A percentile compares a stretch with the other conserved stretches of the same genome.
These are phyloP conservation scores for Xiphophorus birchmanni DNA, from an alignment of 2,797 vertebrate species.

Conservation along the genomic window DNA sequence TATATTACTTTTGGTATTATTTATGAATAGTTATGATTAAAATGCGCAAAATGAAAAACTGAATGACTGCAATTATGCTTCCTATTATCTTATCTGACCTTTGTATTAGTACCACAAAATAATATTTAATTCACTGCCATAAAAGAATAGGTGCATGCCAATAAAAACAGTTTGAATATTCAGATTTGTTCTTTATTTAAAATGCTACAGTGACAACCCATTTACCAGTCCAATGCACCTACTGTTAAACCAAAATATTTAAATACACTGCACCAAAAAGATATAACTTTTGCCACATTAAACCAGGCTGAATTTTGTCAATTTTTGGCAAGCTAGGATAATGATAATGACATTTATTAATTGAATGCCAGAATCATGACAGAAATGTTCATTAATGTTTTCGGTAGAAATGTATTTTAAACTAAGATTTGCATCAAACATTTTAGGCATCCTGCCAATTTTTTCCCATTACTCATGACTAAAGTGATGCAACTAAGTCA, in stretches of 20 bases:
- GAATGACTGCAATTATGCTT: background rate
- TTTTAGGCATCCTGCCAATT: background rate
- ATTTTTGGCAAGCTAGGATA: background rate
- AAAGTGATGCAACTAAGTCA: background rate
- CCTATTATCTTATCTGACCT: background rate
- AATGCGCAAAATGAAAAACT: background rate
- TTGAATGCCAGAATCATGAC: background rate
- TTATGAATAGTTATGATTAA: conserved; percentile 1
- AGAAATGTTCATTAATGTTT: background rate
- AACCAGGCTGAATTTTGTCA: background rate
- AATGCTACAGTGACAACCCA: background rate
- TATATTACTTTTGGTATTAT: background rate
- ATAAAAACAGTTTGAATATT: background rate
- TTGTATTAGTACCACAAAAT: conserved; percentile 9
- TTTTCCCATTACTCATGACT: background rate
- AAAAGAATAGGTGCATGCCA: background rate
- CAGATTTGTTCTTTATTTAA: background rate
- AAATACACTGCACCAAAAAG: background rate
- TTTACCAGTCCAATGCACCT: background rate
- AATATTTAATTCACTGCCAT: background rate
- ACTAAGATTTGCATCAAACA: background rate
- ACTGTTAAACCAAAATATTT: background rate
- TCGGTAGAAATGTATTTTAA: background rate
- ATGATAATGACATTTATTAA: background rate
- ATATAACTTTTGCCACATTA: background rate